Evolutionary conservation across 2,113 vertebrate genomes (phyloP).

Genomic region (Aspiorhynchus laticeps): DNA sequence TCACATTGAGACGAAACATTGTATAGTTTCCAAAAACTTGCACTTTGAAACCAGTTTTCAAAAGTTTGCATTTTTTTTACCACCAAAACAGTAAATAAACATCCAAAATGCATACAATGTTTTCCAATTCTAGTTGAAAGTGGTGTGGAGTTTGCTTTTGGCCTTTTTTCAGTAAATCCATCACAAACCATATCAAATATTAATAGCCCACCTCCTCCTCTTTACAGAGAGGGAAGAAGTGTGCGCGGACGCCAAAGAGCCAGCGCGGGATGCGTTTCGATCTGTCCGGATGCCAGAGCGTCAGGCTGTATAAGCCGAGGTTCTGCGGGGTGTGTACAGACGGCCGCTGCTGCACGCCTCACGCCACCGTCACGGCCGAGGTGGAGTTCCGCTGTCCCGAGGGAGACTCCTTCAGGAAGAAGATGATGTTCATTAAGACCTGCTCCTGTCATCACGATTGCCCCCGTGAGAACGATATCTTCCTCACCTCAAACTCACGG

Average conservation of each 20-base stretch:
- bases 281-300: slow-evolving; percentile 77
- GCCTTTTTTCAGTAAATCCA: not conserved
- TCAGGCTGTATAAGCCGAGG: slow-evolving; percentile 70
- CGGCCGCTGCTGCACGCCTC: slow-evolving; percentile 76
- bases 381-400: slow-evolving; percentile 80
- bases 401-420: slow-evolving; percentile 74
- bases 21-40: not conserved
- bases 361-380: slow-evolving; percentile 63
- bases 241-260: slow-evolving; percentile 69
- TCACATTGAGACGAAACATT: too few species aligned
- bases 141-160: not conserved
- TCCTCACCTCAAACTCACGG: slow-evolving; percentile 69
- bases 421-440: slow-evolving; percentile 82
- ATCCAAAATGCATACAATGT: not conserved
- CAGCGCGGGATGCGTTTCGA: slow-evolving; percentile 70
- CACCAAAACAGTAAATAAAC: not conserved
- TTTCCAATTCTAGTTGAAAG: not conserved
- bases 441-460: slow-evolving; percentile 80
- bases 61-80: not conserved
- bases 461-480: slow-evolving; percentile 77
- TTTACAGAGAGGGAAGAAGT: slow-evolving; percentile 77
- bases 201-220: not conserved
- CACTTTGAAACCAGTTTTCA: not conserved
- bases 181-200: not conserved
- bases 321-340: slow-evolving; percentile 79